phyloP scores from a whole-genome alignment of 2,113 vertebrate species.

The Stigmatopora argus region DNA sequence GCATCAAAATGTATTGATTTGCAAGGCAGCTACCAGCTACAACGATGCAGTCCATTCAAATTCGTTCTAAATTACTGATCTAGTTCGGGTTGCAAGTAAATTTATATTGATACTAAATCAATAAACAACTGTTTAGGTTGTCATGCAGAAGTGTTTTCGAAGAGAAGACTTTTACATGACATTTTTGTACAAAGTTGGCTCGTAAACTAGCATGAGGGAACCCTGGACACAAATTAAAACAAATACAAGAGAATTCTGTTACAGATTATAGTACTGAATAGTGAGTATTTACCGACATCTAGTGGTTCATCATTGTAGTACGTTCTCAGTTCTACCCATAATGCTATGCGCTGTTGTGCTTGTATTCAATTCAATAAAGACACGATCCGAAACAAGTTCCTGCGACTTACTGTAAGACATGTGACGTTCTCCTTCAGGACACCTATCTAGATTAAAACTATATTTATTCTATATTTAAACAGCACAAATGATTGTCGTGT shows the following conservation, averaged over 20 bases:
- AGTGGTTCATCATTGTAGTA: too few species aligned
- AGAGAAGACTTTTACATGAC: not conserved
- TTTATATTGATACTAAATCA: not conserved
- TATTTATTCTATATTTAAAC: not conserved
- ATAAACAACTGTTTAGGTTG: not conserved
- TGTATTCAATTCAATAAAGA: too few species aligned
- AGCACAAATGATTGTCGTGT: not conserved
- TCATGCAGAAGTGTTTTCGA: not conserved
- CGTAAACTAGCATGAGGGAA: not conserved
- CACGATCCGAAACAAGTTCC: not conserved
- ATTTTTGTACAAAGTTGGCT: not conserved
- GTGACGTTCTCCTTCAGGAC: not conserved
- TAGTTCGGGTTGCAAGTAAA: not conserved
- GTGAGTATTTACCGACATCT: too few species aligned
- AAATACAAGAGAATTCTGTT: not conserved
- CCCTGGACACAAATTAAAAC: not conserved
- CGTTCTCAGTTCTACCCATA: too few species aligned
- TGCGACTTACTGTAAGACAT: constrained; percentile 21
- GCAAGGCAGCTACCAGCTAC: not conserved
- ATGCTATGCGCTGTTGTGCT: too few species aligned
- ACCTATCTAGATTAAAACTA: not conserved
- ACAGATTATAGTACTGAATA: too few species aligned
- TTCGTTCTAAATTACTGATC: not conserved
- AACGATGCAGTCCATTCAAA: not conserved
- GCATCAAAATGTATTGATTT: not conserved